Base-by-base conservation (phyloP, 2,797 vertebrate species). In the Ambastaia sidthimunki region DNA sequence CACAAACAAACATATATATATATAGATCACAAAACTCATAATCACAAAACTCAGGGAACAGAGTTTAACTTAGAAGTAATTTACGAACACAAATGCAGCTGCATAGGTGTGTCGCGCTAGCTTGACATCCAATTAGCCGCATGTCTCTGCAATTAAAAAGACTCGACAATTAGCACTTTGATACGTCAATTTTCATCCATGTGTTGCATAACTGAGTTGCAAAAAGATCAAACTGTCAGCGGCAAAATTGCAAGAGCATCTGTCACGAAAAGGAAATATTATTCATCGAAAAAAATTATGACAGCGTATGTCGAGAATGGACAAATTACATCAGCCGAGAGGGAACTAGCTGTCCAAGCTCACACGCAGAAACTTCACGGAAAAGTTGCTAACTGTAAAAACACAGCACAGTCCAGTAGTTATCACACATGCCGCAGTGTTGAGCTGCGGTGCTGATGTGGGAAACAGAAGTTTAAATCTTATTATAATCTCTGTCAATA, bases 191-290 rank as follows among this genome's bases (percentile, higher is more conserved):
- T 73, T 65, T 59, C 70, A 16, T 57, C 66, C n/a, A 50, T 7
- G 47, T 19, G 48, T 77, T 21, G 11, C 13, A 72, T 4, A 59
- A 71, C 54, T 0, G 28, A 82, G 19, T 70, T 21, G 31, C 12
- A 21, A 74, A 54, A 44, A 55, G 76, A 67, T 62, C 76, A 59
- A 37, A 47, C 7, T 47, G 74, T 55, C 28, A 31, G 28, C 16
- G 48, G 67, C 66, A 72, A 19, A 68, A 82, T n/a, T 48, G 21
- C 13, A 70, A 65, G 41, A 34, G 37, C 78, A 77, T 81, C 76
- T 76, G 76, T 71, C 48, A 66, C 72, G 72, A 70, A 44, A 81
- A 85, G 41, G 72, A 48, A 81, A 78, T 62, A 65, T 75, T 69
- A 71, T 76, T 67, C 60, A 54, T 69, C 28, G 16, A 71, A 18